Conservation (phyloP, 2,888 invertebrate species). For the Heliconius aoede region DNA sequence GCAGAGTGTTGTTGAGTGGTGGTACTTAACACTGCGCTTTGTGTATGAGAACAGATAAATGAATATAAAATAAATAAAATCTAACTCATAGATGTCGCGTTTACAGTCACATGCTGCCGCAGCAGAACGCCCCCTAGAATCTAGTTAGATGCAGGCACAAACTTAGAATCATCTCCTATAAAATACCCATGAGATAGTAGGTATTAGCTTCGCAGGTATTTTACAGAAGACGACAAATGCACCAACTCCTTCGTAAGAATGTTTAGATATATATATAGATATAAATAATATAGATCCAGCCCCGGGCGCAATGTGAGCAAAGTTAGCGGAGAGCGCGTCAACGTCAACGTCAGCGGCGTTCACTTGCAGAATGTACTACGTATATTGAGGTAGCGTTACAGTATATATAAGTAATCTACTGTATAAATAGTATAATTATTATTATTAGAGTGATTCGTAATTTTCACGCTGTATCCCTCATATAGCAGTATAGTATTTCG, state of each 20-base stretch:
- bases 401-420: not conserved
- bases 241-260: not conserved
- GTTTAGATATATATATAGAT: not conserved
- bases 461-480: no score
- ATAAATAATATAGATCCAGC: not conserved
- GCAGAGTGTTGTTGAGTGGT: no score
- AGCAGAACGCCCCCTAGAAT: no score
- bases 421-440: not conserved
- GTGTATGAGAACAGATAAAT: no score
- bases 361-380: constrained; percentile 15
- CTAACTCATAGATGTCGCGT: no score
- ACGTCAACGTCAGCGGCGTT: constrained; percentile 22
- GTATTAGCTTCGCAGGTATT: no score
- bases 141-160: no score
- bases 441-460: not conserved
- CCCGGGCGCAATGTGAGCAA: constrained; percentile 6
- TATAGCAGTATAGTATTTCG: no score
- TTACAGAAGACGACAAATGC: not conserved
- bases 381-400: not conserved
- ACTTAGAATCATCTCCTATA: not conserved
- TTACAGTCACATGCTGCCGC: no score
- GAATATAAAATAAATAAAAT: no score
- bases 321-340: constrained; percentile 16
- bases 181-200: no score
- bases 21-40: no score